Conservation (phyloP, 35 echinoderm and acorn worm genomes). For the Lytechinus pictus region DNA sequence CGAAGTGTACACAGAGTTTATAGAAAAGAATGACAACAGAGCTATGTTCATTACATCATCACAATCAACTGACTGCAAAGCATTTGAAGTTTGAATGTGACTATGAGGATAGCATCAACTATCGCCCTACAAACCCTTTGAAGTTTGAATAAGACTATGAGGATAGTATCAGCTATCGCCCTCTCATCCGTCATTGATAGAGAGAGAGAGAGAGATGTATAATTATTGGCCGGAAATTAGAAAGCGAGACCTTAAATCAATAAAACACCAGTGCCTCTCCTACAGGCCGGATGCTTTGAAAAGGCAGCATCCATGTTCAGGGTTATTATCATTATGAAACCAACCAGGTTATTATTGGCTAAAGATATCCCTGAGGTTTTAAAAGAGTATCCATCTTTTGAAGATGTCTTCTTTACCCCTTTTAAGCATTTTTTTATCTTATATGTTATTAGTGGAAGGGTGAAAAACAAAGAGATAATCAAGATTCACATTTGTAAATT, state of each 20-base stretch:
- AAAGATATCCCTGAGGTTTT: neutral
- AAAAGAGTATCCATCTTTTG: too few relatives aligned
- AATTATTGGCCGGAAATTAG: neutral
- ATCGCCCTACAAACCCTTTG: too few relatives aligned
- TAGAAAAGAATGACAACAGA: too few relatives aligned
- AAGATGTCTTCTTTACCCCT: too few relatives aligned
- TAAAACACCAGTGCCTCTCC: neutral
- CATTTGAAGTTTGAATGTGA: neutral
- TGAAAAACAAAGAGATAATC: too few relatives aligned
- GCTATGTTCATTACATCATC: neutral
- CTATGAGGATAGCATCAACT: too few relatives aligned
- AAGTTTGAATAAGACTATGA: neutral
- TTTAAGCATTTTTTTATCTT: too few relatives aligned
- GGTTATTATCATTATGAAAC: neutral
- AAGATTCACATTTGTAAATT: too few relatives aligned
- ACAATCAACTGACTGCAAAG: neutral
- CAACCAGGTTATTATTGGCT: neutral
- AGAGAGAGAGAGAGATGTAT: neutral
- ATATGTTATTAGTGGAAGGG: too few relatives aligned
- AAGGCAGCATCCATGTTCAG: neutral
- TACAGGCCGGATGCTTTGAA: neutral
- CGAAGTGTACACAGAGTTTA: too few relatives aligned
- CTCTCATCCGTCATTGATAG: neutral
- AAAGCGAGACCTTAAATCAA: neutral
- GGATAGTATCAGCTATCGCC: neutral